Evolutionary conservation across 2,113 vertebrate species (phyloP).

Genomic region (Glaucomys volans): DNA sequence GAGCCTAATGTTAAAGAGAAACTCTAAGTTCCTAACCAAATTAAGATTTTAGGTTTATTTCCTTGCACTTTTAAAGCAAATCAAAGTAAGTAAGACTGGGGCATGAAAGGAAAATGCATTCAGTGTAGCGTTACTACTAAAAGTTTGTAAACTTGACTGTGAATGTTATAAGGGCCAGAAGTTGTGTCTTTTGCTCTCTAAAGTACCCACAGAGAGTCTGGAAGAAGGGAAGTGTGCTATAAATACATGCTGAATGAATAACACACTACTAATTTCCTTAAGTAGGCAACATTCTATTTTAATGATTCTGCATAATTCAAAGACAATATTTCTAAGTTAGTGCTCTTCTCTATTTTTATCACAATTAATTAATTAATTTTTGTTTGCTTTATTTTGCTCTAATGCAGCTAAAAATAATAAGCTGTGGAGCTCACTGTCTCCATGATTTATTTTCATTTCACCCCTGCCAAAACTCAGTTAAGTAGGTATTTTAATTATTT

Average conservation of each 20-base stretch:
- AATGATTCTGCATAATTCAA: background rate
- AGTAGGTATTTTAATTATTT: background rate
- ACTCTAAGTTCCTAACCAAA: background rate
- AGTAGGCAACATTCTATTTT: background rate
- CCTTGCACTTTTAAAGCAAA: background rate
- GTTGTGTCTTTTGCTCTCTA: background rate
- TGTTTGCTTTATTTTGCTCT: background rate
- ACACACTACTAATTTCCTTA: background rate
- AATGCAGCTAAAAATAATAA: background rate
- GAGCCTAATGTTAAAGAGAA: background rate
- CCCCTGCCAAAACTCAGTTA: background rate
- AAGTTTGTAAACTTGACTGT: background rate
- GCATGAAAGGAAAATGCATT: background rate
- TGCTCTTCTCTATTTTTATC: background rate
- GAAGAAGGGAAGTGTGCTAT: background rate
- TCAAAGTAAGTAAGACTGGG: background rate
- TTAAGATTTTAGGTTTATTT: background rate
- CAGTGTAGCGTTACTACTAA: background rate
- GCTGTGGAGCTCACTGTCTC: rapidly evolving
- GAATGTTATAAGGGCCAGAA: background rate
- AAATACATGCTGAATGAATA: background rate
- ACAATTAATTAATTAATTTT: background rate
- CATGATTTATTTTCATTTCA: background rate
- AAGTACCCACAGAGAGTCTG: background rate
- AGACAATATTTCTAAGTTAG: constrained; percentile 48